phyloP scores from a whole-genome alignment of 2,888 invertebrate species.

The Eupithecia dodoneata region DNA sequence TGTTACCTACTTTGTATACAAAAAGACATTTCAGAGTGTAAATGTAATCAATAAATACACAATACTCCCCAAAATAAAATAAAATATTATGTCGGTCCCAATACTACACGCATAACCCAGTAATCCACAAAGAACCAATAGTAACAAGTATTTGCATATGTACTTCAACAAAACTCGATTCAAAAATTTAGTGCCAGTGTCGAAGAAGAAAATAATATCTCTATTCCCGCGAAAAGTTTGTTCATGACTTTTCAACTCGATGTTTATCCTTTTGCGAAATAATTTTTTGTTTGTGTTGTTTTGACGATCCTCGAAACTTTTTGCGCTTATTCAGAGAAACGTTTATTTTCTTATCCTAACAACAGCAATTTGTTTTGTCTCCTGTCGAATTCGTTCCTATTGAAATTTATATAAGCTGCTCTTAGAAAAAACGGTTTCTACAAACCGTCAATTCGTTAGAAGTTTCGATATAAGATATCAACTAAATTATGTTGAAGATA shows the following conservation, averaged over 20 bases:
- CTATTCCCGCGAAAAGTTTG: constrained; percentile 14
- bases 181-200: background rate
- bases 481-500: background rate
- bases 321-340: constrained; percentile 24
- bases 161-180: background rate
- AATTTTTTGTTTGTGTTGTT: constrained; percentile 14
- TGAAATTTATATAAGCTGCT: background rate
- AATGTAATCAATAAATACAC: no score
- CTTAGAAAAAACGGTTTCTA: background rate
- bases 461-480: background rate
- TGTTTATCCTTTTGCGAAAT: constrained; percentile 23
- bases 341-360: constrained; percentile 28
- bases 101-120: no score
- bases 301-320: constrained; percentile 13
- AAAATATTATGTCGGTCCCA: no score
- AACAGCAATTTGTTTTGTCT: constrained; percentile 3
- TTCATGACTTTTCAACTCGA: constrained; percentile 25
- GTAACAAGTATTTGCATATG: background rate
- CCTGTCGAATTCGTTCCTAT: background rate
- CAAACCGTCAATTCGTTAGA: background rate
- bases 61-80: no score
- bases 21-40: no score
- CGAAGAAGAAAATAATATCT: constrained; percentile 20
- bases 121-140: no score
- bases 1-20: no score